Base-by-base conservation (phyloP, 2,113 vertebrate genomes). In the Vulpes vulpes region DNA sequence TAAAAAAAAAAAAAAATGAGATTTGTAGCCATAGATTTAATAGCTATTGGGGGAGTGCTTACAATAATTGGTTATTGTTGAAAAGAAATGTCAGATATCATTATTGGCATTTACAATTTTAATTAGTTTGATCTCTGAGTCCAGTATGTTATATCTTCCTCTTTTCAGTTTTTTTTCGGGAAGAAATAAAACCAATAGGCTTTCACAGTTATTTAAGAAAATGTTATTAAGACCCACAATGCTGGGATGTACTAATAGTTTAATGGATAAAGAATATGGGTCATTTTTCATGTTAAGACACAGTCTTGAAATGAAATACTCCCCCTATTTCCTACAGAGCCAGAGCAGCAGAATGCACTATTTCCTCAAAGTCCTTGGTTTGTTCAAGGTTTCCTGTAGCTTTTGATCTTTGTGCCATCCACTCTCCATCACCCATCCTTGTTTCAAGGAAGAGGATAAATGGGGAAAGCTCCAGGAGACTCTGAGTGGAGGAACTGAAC, bases 211-310 rank as follows among this genome's bases (percentile, higher is more conserved):
- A 98, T 98, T 98, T 98, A 98, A 98, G 88, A 96, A 98, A 98
- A 97, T 92, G 97, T 98, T 98, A 98, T 98, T 98, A 98, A 97
- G 89, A 98, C 95, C 94, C 98, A 97, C 38, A 81, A 74, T 95
- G 84, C 96, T 73, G 98, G 97, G 96, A 98, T 97, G 97, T 96
- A 98, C 98, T 98, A 98, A 95, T 98, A 98, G 97, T 98, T 98
- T 98, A 98, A 98, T 97, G 98, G 98, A 97, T 98, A 95, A 98
- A 98, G 98, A 98, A 97, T 97, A 95, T 12, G 79, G 97, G 84
- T 98, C 96, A 97, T 98, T 99, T 98, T 98, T 98, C 98, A 98
- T 97, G 98, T 98, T 98, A 97, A 98, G 98, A 98, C 97, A 97
- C 97, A 98, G 98, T 57, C 96, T 94, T 98, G 98, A 98, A 98